Conservation (phyloP, 2,888 invertebrate species). For the Podabrus alpinus region DNA sequence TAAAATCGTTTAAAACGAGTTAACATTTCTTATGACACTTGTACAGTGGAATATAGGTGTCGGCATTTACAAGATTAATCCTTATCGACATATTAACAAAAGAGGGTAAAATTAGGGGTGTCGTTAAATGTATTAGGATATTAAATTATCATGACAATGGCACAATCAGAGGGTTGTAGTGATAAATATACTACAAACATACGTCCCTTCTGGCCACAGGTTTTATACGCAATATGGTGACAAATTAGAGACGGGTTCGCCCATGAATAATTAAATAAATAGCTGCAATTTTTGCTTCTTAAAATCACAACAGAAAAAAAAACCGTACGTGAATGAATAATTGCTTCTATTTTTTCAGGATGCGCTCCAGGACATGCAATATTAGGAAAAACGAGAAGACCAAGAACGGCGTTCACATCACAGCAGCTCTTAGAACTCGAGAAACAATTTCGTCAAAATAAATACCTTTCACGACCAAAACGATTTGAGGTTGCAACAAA, state of each 20-base stretch:
- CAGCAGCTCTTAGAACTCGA: conserved; percentile 97
- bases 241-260: conserved; percentile 49
- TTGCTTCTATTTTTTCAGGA: conserved; percentile 51
- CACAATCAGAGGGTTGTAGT: conserved; percentile 54
- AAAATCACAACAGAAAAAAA: background rate
- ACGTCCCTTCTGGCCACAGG: conserved; percentile 57
- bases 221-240: conserved; percentile 57
- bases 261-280: conserved; percentile 53
- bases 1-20: conserved; percentile 13
- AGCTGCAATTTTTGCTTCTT: conserved; percentile 17
- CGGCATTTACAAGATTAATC: conserved; percentile 32
- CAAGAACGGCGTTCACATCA: conserved; percentile 95
- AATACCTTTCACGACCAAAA: conserved; percentile 97
- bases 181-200: conserved; percentile 58
- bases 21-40: background rate
- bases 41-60: conserved; percentile 10
- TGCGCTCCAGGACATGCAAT: conserved; percentile 75
- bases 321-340: background rate
- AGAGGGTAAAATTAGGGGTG: conserved; percentile 53
- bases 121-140: conserved; percentile 59
- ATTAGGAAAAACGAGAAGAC: conserved; percentile 85
- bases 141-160: conserved; percentile 60
- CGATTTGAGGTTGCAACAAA: conserved; percentile 98
- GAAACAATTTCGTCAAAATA: conserved; percentile 98
- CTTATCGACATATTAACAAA: conserved; percentile 30